Conservation (phyloP, 2,797 vertebrate species). For the Hoplostethus mediterraneus region DNA sequence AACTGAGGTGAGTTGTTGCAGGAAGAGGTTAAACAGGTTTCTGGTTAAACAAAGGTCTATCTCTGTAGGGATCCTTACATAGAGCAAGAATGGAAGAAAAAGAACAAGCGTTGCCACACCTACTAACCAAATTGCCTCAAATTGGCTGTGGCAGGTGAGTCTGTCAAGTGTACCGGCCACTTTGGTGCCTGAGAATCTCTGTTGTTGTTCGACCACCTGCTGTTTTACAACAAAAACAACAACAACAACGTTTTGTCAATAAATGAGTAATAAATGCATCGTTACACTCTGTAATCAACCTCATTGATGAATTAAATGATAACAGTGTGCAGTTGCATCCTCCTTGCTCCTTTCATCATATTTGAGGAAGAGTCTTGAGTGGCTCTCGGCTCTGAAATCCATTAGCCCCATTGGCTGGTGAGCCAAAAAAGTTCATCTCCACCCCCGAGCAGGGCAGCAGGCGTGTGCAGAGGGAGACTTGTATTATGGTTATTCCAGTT, state of each 20-base stretch:
- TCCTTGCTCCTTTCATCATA: too few species aligned
- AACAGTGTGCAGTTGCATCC: neutral
- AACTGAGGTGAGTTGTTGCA: too few species aligned
- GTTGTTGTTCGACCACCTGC: slow-evolving; percentile 29
- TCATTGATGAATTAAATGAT: neutral
- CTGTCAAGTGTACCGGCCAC: slow-evolving; percentile 1
- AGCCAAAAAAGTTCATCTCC: too few species aligned
- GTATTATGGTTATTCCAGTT: too few species aligned
- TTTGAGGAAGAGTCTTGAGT: too few species aligned
- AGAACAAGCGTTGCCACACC: slow-evolving; percentile 17
- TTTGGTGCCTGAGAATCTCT: too few species aligned
- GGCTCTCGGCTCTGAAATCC: too few species aligned
- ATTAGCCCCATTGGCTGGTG: too few species aligned
- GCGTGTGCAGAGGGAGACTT: too few species aligned
- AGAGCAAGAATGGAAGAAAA: slow-evolving; percentile 15
- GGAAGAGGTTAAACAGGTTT: too few species aligned
- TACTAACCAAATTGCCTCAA: neutral
- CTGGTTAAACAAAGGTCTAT: too few species aligned
- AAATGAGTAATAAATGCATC: neutral
- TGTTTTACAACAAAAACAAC: slow-evolving; percentile 14
- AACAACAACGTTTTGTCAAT: slow-evolving; percentile 22
- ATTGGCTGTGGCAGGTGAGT: slow-evolving; percentile 23
- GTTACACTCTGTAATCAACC: neutral
- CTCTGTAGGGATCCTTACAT: neutral
- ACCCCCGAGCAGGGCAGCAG: too few species aligned